Evolutionary conservation across 2,888 invertebrate species (phyloP).

Genomic region (Oscheius onirici): DNA sequence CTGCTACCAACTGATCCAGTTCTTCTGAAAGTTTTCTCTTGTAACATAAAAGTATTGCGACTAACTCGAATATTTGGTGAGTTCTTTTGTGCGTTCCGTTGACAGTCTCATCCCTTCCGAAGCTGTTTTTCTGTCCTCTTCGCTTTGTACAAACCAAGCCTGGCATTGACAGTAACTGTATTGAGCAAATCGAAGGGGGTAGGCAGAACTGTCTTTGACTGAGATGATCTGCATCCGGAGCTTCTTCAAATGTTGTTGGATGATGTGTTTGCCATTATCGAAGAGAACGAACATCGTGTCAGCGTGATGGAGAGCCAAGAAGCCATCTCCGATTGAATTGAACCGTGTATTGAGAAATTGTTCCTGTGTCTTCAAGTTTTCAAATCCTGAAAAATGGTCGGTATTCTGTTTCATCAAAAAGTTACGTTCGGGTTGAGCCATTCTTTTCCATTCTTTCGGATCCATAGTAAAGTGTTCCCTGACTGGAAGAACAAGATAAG

Average conservation of each 20-base stretch:
- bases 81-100: neutral
- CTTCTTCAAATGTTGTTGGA: constrained; percentile 11
- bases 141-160: constrained; percentile 6
- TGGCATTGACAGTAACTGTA: constrained; percentile 20
- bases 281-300: constrained; percentile 21
- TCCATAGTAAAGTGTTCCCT: neutral
- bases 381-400: neutral
- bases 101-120: constrained; percentile 2
- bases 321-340: constrained; percentile 4
- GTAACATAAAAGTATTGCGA: neutral
- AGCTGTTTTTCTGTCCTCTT: neutral
- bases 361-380: neutral
- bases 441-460: constrained; percentile 2
- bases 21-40: neutral
- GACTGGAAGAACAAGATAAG: neutral
- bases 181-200: constrained; percentile 11
- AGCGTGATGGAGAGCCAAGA: constrained; percentile 14
- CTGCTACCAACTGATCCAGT: constrained; percentile 1
- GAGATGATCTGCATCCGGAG: constrained; percentile 5
- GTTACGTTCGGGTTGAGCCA: neutral
- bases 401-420: neutral
- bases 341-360: constrained; percentile 1
- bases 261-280: constrained; percentile 5
- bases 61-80: neutral
- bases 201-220: constrained; percentile 2